Conservation (phyloP, 2,888 invertebrate species). For the Thymelicus lineola region DNA sequence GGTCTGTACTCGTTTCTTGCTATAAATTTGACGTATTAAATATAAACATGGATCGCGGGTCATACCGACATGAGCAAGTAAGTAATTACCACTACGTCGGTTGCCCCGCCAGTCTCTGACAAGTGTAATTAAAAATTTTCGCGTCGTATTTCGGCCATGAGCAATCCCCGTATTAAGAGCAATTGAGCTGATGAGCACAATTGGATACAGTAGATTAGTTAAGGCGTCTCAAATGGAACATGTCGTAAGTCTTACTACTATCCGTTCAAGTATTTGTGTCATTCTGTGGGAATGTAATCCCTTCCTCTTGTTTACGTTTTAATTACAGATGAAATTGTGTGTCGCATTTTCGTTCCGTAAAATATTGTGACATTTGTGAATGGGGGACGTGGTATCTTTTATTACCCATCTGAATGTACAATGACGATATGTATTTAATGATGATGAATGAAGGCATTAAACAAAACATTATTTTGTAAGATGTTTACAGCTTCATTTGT, state of each 20-base stretch:
- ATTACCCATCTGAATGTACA: neutral
- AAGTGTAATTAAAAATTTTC: slow-evolving; percentile 72
- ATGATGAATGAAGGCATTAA: neutral
- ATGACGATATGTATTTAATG: neutral
- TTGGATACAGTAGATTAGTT: slow-evolving; percentile 80
- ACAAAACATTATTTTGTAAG: too few species aligned
- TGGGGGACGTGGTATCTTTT: neutral
- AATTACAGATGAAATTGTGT: slow-evolving; percentile 26
- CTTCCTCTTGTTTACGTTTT: slow-evolving; percentile 34
- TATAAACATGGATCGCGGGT: slow-evolving; percentile 38
- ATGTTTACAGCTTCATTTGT: too few species aligned
- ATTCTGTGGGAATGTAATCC: slow-evolving; percentile 43
- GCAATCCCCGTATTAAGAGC: slow-evolving; percentile 75
- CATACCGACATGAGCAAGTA: slow-evolving; percentile 52
- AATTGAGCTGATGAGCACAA: slow-evolving; percentile 80
- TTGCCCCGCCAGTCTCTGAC: slow-evolving; percentile 48
- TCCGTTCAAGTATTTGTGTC: slow-evolving; percentile 37
- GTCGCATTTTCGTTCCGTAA: slow-evolving; percentile 1
- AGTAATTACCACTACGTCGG: slow-evolving; percentile 56
- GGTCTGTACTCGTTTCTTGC: slow-evolving; percentile 26
- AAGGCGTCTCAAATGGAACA: slow-evolving; percentile 70
- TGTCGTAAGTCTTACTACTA: slow-evolving; percentile 54
- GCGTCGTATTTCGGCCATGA: slow-evolving; percentile 69
- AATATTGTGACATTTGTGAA: slow-evolving; percentile 7
- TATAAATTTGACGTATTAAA: slow-evolving; percentile 40